These are phyloP conservation scores for Centrocercus urophasianus DNA, from an alignment of 2,113 vertebrate species.

Conservation along the genomic window DNA sequence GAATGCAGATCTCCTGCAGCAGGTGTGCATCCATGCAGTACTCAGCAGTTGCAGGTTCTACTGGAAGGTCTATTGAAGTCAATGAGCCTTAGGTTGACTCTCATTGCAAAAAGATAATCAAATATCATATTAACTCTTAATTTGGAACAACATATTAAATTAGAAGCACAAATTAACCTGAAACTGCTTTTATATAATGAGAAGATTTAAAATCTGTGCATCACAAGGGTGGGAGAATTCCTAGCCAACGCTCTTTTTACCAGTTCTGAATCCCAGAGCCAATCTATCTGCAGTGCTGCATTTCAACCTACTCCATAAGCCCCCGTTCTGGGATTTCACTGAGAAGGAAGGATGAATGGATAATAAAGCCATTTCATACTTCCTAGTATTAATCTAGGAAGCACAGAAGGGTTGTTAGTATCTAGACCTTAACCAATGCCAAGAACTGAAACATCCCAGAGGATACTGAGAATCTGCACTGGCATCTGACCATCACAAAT, in stretches of 20 bases:
- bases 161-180: constrained; percentile 66
- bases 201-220: constrained; percentile 38
- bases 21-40: not conserved
- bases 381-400: not conserved
- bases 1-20: not conserved
- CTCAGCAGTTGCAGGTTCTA: not conserved
- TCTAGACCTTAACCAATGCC: not conserved
- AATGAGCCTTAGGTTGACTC: constrained; percentile 60
- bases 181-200: constrained; percentile 59
- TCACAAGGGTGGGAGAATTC: constrained; percentile 5
- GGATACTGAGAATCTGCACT: not conserved
- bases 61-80: constrained; percentile 54
- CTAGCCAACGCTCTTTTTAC: not conserved
- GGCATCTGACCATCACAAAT: not conserved
- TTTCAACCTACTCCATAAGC: not conserved
- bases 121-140: constrained; percentile 65
- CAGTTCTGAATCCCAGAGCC: not conserved
- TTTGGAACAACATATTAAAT: constrained; percentile 43
- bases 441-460: constrained; percentile 5
- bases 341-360: not conserved
- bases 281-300: not conserved
- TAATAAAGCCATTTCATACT: constrained; percentile 18
- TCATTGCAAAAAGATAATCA: constrained; percentile 61
- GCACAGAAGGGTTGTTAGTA: constrained; percentile 1
- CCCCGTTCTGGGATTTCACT: not conserved